Evolutionary conservation across 2,797 vertebrate genomes (phyloP), one percentile per base, ranked within the genome.

Genomic region (Enteromius unitaeniatus): DNA sequence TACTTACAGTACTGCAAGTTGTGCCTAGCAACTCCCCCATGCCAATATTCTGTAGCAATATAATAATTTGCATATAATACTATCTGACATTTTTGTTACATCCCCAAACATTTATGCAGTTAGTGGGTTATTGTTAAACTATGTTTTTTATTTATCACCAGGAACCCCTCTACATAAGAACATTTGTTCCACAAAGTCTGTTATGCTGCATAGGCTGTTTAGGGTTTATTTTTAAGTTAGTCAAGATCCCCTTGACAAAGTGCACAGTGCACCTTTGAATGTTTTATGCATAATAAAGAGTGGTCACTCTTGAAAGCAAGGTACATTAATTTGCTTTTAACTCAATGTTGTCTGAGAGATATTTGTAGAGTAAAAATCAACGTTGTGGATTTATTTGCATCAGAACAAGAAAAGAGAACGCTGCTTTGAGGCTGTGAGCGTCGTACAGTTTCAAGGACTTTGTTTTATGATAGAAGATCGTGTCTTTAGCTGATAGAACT

Each of bases 321-420:
- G 58, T 79, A 86, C 80, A 85, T 73, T 83, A 34, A 53, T 82
- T 76, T 88, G 83, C 83, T 86, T 88, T 88, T 74, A 86, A 75
- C 70, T 37, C 31, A 72, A 62, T 64, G 40, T 72, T 68, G 45
- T 82, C 65, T 67, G 3, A n/a, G 67, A 86, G 28, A 73, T 26
- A 53, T 78, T 23, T 55, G 23, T 15, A 31, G 55, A 42, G 31
- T 55, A 78, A 64, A 40, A 28, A 13, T 10, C 13, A 72, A 28
- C 37, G 26, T 34, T 31, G 34, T 53, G 34, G 14, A 82, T 47
- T 67, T 34, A 51, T 73, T 65, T 51, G 51, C 26, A 53, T 53
- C 11, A 69, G 49, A 75, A 60, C 58, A 85, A 70, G 47, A 10
- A 34, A 26, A 21, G 23, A n/a, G 7, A 58, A n/a, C 0, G 15